Conservation (phyloP, 2,888 invertebrate genomes). For the Limenitis arthemis region DNA sequence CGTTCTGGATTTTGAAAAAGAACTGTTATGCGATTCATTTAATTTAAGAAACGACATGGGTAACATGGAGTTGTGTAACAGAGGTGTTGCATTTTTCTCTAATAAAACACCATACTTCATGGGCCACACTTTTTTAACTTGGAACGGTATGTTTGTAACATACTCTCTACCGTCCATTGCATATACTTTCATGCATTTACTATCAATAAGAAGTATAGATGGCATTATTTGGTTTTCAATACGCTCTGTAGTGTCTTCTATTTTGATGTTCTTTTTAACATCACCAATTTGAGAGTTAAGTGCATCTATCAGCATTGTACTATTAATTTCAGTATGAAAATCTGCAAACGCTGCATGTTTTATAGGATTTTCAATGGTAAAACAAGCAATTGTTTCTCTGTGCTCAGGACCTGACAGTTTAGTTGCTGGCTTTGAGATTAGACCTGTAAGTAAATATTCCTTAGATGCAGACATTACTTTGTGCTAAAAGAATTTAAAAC, state of each 20-base stretch:
- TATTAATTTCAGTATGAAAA: slow-evolving; percentile 63
- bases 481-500: background rate
- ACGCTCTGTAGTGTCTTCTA: slow-evolving; percentile 64
- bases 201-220: slow-evolving; percentile 82
- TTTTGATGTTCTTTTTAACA: slow-evolving; percentile 61
- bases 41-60: slow-evolving; percentile 48
- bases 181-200: slow-evolving; percentile 82
- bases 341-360: slow-evolving; percentile 86
- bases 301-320: slow-evolving; percentile 69
- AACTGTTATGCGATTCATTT: slow-evolving; percentile 55
- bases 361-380: slow-evolving; percentile 86
- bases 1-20: slow-evolving; percentile 44
- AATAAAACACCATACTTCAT: slow-evolving; percentile 89
- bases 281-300: slow-evolving; percentile 64
- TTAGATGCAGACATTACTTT: background rate
- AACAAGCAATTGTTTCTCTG: slow-evolving; percentile 76
- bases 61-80: slow-evolving; percentile 45
- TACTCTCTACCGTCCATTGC: slow-evolving; percentile 88
- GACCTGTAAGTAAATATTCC: slow-evolving; percentile 40
- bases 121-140: slow-evolving; percentile 87
- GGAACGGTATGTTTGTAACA: slow-evolving; percentile 82
- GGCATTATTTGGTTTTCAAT: slow-evolving; percentile 70
- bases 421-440: slow-evolving; percentile 65
- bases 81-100: slow-evolving; percentile 75
- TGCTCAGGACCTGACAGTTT: slow-evolving; percentile 65